Percentiles rank a stretch among this genome's conserved stretches.
Evolutionary conservation across 1,140 invertebrate genomes (phyloP).

Genomic region (Oedothorax gibbosus): DNA sequence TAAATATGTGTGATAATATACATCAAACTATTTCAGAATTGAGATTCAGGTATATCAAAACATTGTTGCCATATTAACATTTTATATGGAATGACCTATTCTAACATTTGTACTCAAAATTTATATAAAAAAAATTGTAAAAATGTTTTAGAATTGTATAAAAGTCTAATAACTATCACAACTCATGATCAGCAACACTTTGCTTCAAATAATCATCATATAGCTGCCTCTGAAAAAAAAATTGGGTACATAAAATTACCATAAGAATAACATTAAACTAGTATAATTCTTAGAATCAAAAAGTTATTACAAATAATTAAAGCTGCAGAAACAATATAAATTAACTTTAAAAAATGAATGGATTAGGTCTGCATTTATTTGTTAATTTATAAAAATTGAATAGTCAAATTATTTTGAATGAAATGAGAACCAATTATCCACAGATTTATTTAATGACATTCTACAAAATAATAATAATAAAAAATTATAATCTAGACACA

Average conservation of each 20-base stretch:
- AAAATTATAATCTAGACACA: too few species aligned
- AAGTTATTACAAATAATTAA: not conserved
- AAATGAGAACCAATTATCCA: not conserved
- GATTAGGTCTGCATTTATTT: not conserved
- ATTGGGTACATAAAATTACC: not conserved
- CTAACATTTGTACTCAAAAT: slow-evolving; percentile 6
- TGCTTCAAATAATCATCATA: slow-evolving; percentile 73
- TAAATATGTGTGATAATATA: too few species aligned
- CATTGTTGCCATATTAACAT: too few species aligned
- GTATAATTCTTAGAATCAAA: not conserved
- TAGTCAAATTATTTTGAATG: not conserved
- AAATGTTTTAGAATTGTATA: slow-evolving; percentile 18
- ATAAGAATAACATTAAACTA: not conserved
- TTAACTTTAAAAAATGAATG: not conserved
- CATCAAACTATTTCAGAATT: too few species aligned
- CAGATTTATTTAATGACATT: not conserved
- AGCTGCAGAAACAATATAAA: not conserved
- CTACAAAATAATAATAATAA: too few species aligned
- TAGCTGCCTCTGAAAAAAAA: slow-evolving; percentile 70
- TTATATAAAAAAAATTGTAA: slow-evolving; percentile 15
- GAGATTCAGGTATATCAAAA: too few species aligned
- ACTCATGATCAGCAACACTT: slow-evolving; percentile 72
- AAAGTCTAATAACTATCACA: slow-evolving; percentile 61
- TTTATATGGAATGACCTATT: too few species aligned
- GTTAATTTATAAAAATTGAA: not conserved